A percentile compares a stretch with the other conserved stretches of the same genome.
Evolutionary conservation across 2,888 invertebrate genomes (phyloP).

Genomic region (Acrobasis consociella): DNA sequence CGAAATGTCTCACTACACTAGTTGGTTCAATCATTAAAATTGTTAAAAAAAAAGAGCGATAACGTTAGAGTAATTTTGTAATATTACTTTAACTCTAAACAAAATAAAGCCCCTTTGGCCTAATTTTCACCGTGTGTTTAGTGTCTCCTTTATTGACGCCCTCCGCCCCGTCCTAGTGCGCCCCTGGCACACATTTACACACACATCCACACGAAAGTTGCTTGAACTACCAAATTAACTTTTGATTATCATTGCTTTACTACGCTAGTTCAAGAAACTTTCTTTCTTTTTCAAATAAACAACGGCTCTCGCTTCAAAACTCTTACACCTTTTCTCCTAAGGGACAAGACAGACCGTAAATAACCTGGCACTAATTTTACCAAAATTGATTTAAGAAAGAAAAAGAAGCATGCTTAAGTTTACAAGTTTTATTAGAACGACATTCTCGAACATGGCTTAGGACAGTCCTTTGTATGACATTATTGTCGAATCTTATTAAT

Average conservation of each 20-base stretch:
- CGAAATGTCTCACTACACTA: no score
- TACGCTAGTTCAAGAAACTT: slow-evolving; percentile 1
- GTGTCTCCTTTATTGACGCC: slow-evolving; percentile 9
- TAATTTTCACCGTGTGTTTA: slow-evolving; percentile 5
- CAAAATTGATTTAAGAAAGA: no score
- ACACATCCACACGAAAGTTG: slow-evolving; percentile 4
- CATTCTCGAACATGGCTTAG: neutral
- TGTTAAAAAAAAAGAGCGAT: no score
- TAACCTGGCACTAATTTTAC: neutral
- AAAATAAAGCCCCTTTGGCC: slow-evolving; percentile 9
- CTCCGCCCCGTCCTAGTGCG: slow-evolving; percentile 11
- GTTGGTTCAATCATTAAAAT: no score
- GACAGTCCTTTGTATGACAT: no score
- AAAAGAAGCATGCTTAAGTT: no score
- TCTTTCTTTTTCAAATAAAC: neutral
- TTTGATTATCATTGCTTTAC: neutral
- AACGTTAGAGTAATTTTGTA: no score
- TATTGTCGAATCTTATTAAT: no score
- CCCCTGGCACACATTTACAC: slow-evolving; percentile 18
- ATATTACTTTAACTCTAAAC: neutral
- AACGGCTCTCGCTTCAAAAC: slow-evolving; percentile 4
- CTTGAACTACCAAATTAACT: slow-evolving; percentile 3
- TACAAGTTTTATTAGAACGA: neutral
- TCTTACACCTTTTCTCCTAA: no score
- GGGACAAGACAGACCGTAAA: neutral